These are phyloP conservation scores for Microctenopoma steveboyesi DNA, from an alignment of 2,797 vertebrate genomes.

Conservation along the genomic window DNA sequence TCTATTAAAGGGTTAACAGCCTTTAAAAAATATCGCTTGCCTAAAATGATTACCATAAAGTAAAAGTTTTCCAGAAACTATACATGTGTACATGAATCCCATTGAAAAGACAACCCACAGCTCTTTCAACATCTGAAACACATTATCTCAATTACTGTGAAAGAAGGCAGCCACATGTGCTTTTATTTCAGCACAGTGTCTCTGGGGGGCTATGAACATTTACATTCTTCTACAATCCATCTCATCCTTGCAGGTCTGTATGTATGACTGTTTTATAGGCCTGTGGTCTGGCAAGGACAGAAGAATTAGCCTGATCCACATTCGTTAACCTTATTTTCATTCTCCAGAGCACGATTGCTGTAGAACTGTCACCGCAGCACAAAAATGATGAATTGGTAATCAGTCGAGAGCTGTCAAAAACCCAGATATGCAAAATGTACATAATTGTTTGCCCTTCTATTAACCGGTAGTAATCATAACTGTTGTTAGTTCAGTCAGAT, in stretches of 20 bases:
- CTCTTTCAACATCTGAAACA: conserved; percentile 47
- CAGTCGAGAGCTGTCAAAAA: conserved; percentile 85
- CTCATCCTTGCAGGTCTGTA: conserved; percentile 59
- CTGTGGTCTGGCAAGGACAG: conserved; percentile 79
- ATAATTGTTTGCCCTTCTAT: conserved; percentile 83
- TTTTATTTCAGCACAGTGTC: conserved; percentile 55
- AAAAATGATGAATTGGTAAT: conserved; percentile 86
- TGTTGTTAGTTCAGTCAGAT: conserved; percentile 72
- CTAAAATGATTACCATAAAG: conserved; percentile 14
- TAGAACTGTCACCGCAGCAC: conserved; percentile 79
- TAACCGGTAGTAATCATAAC: conserved; percentile 85
- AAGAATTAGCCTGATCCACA: conserved; percentile 85
- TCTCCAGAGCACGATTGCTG: conserved; percentile 77
- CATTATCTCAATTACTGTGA: conserved; percentile 51
- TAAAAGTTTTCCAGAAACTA: conserved; percentile 1
- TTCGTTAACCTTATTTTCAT: conserved; percentile 86
- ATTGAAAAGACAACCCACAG: conserved; percentile 19
- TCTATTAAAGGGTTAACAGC: conserved; percentile 26
- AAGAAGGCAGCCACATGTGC: conserved; percentile 48
- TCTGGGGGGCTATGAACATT: conserved; percentile 58
- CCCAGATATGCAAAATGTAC: conserved; percentile 80
- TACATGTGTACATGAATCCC: conserved; percentile 11
- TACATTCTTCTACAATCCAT: conserved; percentile 68
- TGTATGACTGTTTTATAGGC: conserved; percentile 75
- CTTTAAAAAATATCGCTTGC: conserved; percentile 66